phyloP scores from a whole-genome alignment of 2,888 invertebrate species.

The Sesamia inferens region DNA sequence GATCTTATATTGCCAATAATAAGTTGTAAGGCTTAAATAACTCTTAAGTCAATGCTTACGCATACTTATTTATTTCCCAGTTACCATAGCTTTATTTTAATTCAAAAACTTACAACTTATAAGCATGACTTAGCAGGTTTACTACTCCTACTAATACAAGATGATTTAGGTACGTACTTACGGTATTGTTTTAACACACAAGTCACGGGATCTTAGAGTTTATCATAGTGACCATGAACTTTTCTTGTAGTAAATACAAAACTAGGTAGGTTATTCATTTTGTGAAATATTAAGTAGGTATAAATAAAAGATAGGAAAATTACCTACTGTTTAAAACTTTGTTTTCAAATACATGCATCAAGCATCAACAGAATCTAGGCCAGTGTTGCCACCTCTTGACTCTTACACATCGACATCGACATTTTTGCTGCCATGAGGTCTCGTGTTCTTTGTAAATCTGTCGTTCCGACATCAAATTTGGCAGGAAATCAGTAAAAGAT shows the following conservation, averaged over 20 bases:
- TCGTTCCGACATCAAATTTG: no score
- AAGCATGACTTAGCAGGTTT: constrained; percentile 30
- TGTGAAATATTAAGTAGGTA: background rate
- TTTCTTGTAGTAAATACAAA: background rate
- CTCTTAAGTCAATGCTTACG: constrained; percentile 5
- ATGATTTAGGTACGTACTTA: background rate
- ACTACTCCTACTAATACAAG: constrained; percentile 5
- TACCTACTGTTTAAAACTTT: background rate
- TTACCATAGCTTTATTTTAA: background rate
- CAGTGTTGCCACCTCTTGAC: no score
- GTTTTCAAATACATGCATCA: no score
- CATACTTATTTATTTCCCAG: background rate
- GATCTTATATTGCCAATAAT: constrained; percentile 25
- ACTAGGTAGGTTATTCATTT: background rate
- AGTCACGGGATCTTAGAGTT: constrained; percentile 18
- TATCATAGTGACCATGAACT: constrained; percentile 42
- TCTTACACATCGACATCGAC: no score
- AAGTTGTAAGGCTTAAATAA: background rate
- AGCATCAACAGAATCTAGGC: no score
- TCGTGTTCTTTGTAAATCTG: no score
- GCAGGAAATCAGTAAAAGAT: no score
- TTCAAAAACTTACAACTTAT: constrained; percentile 4
- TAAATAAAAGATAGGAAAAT: background rate
- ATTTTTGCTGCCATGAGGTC: no score
- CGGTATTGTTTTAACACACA: constrained; percentile 1